phyloP scores from a whole-genome alignment of 2,113 vertebrate species.

The Propithecus coquereli region DNA sequence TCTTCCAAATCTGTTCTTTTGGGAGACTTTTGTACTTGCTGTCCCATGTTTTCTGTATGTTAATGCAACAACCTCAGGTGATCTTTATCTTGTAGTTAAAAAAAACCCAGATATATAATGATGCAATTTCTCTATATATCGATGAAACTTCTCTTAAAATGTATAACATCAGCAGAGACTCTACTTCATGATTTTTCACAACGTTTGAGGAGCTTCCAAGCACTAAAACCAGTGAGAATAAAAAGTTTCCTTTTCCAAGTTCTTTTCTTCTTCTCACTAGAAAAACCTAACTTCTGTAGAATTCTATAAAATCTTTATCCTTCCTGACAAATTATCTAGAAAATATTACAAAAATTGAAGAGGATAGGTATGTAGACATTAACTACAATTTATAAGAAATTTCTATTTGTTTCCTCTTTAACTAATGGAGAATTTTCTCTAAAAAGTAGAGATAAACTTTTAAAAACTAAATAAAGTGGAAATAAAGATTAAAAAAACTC shows the following conservation, averaged over 20 bases:
- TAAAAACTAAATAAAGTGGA: not conserved
- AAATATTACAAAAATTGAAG: not conserved
- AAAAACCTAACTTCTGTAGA: not conserved
- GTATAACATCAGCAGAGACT: not conserved
- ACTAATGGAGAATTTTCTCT: not conserved
- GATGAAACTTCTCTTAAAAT: not conserved
- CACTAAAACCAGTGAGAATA: not conserved
- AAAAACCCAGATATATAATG: not conserved
- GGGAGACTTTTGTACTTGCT: not conserved
- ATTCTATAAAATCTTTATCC: not conserved
- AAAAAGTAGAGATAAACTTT: not conserved
- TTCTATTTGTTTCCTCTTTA: not conserved
- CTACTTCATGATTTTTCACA: not conserved
- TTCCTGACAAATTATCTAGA: not conserved
- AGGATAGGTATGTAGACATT: not conserved
- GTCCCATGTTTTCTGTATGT: not conserved
- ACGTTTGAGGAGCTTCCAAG: not conserved
- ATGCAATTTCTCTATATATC: too few relatives aligned
- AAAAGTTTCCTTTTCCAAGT: not conserved
- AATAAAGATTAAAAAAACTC: not conserved
- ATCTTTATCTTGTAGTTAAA: not conserved
- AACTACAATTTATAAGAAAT: not conserved
- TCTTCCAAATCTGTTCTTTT: not conserved
- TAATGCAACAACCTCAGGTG: not conserved
- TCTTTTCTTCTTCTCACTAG: not conserved